phyloP scores from a whole-genome alignment of 2,888 invertebrate genomes.

The Muschampia plurimacula region DNA sequence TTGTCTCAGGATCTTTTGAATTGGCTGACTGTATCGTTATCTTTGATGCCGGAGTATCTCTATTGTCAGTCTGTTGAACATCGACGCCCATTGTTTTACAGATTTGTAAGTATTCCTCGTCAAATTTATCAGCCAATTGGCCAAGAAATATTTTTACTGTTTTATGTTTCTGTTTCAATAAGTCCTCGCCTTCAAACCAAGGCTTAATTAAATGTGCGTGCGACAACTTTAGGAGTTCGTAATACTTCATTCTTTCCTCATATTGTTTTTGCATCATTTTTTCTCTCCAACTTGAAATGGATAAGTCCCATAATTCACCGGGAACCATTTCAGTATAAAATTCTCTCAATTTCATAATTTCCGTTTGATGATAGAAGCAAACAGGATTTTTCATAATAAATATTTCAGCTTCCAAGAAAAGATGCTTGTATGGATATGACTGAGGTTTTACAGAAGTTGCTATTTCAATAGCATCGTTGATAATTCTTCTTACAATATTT shows the following conservation, averaged over 20 bases:
- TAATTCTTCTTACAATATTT: constrained; percentile 54
- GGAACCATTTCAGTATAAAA: constrained; percentile 63
- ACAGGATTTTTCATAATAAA: constrained; percentile 77
- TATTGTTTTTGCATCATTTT: constrained; percentile 68
- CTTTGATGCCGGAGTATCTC: constrained; percentile 19
- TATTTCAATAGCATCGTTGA: constrained; percentile 57
- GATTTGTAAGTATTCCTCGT: constrained; percentile 58
- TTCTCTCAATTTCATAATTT: constrained; percentile 66
- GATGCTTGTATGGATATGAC: constrained; percentile 68
- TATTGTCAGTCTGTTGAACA: constrained; percentile 26
- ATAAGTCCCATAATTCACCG: constrained; percentile 65
- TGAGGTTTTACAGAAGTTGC: constrained; percentile 59
- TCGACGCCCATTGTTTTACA: constrained; percentile 42
- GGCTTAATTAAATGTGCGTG: constrained; percentile 66
- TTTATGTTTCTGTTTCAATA: constrained; percentile 63
- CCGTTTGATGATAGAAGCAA: constrained; percentile 77
- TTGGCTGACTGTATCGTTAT: constrained; percentile 22
- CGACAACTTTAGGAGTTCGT: constrained; percentile 59
- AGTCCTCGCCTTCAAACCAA: constrained; percentile 67
- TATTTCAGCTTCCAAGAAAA: constrained; percentile 70
- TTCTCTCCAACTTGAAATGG: constrained; percentile 67
- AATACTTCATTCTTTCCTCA: constrained; percentile 72
- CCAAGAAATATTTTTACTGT: constrained; percentile 61
- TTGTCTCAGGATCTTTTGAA: constrained; percentile 18
- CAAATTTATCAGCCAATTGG: constrained; percentile 65